These are phyloP conservation scores for Poeciliopsis gracilis DNA, from an alignment of 2,797 vertebrate species.

Conservation along the genomic window DNA sequence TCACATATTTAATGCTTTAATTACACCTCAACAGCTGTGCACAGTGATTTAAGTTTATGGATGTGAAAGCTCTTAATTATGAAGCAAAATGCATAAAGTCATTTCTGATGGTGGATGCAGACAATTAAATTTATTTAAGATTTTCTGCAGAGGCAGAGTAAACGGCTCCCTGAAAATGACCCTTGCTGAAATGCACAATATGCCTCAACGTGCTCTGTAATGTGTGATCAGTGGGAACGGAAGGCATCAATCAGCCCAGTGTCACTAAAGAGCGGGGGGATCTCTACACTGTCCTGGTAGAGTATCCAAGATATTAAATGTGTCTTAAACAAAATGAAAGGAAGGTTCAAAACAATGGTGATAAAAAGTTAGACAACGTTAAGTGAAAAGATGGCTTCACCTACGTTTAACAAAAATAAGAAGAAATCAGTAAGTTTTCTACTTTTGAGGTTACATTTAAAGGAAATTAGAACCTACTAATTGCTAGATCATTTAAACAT, in stretches of 20 bases:
- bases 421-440: neutral
- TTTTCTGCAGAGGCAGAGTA: constrained; percentile 79
- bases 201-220: constrained; percentile 67
- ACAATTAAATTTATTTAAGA: constrained; percentile 88
- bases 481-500: neutral
- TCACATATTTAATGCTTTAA: constrained; percentile 88
- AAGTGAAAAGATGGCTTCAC: neutral
- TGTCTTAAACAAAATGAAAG: constrained; percentile 14
- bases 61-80: constrained; percentile 88
- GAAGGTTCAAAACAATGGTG: neutral
- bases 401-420: neutral
- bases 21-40: constrained; percentile 88
- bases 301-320: neutral
- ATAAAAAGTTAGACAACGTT: neutral
- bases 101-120: constrained; percentile 86
- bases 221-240: constrained; percentile 61
- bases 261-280: constrained; percentile 38
- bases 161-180: constrained; percentile 78
- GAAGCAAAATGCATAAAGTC: constrained; percentile 87
- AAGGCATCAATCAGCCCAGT: constrained; percentile 63
- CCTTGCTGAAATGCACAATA: constrained; percentile 71
- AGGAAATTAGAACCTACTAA: constrained; percentile 7
- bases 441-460: neutral
- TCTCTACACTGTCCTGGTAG: constrained; percentile 34
- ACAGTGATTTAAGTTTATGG: constrained; percentile 88